Evolutionary conservation across 2,797 vertebrate species (phyloP), one percentile per base, ranked within the genome.

Genomic region (Gallinago solitaria): DNA sequence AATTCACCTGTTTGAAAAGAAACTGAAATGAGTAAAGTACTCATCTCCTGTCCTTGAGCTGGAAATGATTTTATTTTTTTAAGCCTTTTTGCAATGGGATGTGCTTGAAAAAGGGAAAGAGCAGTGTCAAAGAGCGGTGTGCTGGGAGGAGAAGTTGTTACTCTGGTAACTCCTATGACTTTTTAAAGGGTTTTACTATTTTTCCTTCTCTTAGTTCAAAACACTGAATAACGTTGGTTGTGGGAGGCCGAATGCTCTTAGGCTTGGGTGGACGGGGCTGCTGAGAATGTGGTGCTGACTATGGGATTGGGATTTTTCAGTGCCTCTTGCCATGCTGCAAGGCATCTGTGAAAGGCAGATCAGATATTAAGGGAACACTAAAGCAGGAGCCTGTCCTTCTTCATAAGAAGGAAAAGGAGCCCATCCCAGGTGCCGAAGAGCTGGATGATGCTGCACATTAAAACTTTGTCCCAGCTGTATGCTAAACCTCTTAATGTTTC

Each of bases 261-360:
- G 48, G n/a, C 23, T 6, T 7, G 6, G 3, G 3, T 3, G 27
- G 54, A 45, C 2, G 0, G 9, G 64, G 39, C 75, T 37, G 45
- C 27, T 32, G 25, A 37, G 50, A n/a, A 25, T 2, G 12, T 2
- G 0, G 8, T 43, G 25, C 9, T 41, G 25, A 0, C 27, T 7
- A 3, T 4, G 27, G 54, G 28, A 9, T 2, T 53, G 61, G 45
- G 19, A 9, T 78, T 64, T 69, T 50, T 18, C 73, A 6, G 63
- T 21, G 41, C 54, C 23, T 33, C 37, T 54, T 47, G 0, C 12
- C 5, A 1, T 0, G 0, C 5, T 12, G 24, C 50, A 20, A n/a
- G 50, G 32, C 30, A 2, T 11, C 70, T 35, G 32, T 18, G 69
- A 9, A 9, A 71, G 45, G 50, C 41, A 39, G 61, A 7, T 37